These are phyloP conservation scores for Coreius guichenoti DNA, from an alignment of 2,797 vertebrate genomes.

Conservation along the genomic window DNA sequence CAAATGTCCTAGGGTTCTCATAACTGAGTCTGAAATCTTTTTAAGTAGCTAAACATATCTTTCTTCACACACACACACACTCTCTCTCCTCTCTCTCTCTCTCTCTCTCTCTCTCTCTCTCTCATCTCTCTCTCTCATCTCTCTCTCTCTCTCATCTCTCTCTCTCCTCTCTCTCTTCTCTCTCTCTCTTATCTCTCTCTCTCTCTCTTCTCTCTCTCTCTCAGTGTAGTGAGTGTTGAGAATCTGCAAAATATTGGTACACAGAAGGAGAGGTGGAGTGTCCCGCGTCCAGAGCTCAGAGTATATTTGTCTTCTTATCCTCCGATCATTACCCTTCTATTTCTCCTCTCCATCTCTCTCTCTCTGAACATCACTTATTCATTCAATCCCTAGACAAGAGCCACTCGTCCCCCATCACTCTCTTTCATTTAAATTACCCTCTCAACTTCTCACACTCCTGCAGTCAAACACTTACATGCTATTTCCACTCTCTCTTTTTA, in stretches of 20 bases:
- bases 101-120: too few species aligned
- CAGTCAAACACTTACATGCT: background rate
- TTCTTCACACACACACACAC: conserved; percentile 24
- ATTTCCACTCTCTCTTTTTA: conserved; percentile 8
- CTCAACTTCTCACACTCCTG: conserved; percentile 15
- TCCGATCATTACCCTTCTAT: conserved; percentile 36
- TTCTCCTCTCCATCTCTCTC: conserved; percentile 34
- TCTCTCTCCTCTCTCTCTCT: too few species aligned
- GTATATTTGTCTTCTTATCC: conserved; percentile 40
- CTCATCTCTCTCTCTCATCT: too few species aligned
- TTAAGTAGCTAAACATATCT: background rate
- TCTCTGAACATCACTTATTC: conserved; percentile 12
- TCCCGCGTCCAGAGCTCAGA: conserved; percentile 10
- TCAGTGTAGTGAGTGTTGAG: background rate
- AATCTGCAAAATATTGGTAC: conserved; percentile 47
- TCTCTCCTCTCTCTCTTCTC: too few species aligned
- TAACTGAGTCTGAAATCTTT: background rate
- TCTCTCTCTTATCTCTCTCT: too few species aligned
- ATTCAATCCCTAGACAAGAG: conserved; percentile 35
- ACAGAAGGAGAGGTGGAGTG: background rate
- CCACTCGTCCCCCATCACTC: background rate
- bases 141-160: too few species aligned
- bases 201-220: too few species aligned
- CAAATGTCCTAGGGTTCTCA: too few species aligned
- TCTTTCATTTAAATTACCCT: conserved; percentile 47